phyloP scores from a whole-genome alignment of 2,797 vertebrate species.

The Margarornis squamiger region DNA sequence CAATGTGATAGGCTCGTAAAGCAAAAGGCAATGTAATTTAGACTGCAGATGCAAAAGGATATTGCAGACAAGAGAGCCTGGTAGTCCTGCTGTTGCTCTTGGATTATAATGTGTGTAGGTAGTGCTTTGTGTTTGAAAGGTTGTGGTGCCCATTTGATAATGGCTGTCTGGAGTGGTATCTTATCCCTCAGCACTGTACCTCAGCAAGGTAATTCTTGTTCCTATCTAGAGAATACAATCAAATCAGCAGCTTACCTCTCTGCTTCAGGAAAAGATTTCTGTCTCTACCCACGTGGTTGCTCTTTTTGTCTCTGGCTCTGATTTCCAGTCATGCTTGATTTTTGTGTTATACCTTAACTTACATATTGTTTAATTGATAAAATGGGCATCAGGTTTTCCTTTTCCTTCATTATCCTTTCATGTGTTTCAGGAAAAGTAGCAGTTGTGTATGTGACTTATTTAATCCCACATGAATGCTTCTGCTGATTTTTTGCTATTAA shows the following conservation, averaged over 20 bases:
- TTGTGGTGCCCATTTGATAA: background rate
- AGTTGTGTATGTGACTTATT: background rate
- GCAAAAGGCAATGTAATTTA: background rate
- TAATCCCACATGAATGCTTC: background rate
- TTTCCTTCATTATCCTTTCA: background rate
- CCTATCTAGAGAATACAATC: background rate
- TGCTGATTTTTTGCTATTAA: background rate
- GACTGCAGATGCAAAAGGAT: background rate
- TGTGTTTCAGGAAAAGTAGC: background rate
- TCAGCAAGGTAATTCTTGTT: background rate
- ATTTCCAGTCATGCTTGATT: background rate
- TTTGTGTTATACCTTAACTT: background rate
- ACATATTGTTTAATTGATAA: background rate
- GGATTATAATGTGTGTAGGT: background rate
- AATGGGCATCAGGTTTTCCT: background rate
- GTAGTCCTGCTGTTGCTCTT: background rate
- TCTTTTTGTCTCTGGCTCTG: background rate
- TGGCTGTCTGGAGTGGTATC: background rate
- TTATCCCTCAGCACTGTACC: background rate
- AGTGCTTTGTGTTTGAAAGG: background rate
- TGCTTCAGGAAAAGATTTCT: background rate
- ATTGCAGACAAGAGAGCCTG: background rate
- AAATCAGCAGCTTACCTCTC: background rate
- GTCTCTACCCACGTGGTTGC: background rate
- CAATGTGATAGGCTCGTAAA: slow-evolving; percentile 3